Base-by-base conservation (phyloP, 2,113 vertebrate species). In the Gymnobelideus leadbeateri region DNA sequence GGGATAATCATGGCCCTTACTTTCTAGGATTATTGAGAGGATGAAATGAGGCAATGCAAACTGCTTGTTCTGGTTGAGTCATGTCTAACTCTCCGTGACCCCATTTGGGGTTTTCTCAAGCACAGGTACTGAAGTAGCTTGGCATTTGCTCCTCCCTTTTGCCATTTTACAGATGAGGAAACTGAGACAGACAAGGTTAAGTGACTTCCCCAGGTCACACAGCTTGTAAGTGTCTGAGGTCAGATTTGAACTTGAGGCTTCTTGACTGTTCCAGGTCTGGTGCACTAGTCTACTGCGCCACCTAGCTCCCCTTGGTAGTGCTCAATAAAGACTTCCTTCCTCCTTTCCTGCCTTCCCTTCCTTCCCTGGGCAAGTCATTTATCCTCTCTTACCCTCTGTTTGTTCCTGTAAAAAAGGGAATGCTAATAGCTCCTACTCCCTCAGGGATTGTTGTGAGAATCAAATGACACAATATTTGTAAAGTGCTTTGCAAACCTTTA, bases 31-130 rank as follows among this genome's bases (percentile, higher is more conserved):
- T 84, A 21, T 84, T 84, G 68, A 43, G 68, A 84, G n/a, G 68
- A 84, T 84, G 16, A 84, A 21, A 77, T n/a, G 16, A 21, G 47
- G 47, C 4, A 2, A 49, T 49, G 47, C 47, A 49, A 49, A 49
- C 47, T 49, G 47, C 47, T 49, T 37, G 24, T 25, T 54, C 26
- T 31, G 28, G 25, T 57, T 31, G 2, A 31, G 28, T 61, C 57
- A 61, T 0, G 9, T 31, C 28, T 0, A 3, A 31, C 31, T 68
- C 31, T 16, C 5, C 1, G 9, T 4, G 10, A 37, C 12, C 12
- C 31, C 12, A 68, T 68, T 68, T 68, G 28, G 61, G 12, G 31
- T 68, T 68, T 68, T 16, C 61, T 68, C 11, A 28, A 49, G 31
- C 31, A 68, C 37, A 68, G 61, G 37, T 68, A 14, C 10, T 61